Evolutionary conservation across 2,797 vertebrate genomes (phyloP), one percentile per base, ranked within the genome.

Genomic region (Allochrocebus solatus): DNA sequence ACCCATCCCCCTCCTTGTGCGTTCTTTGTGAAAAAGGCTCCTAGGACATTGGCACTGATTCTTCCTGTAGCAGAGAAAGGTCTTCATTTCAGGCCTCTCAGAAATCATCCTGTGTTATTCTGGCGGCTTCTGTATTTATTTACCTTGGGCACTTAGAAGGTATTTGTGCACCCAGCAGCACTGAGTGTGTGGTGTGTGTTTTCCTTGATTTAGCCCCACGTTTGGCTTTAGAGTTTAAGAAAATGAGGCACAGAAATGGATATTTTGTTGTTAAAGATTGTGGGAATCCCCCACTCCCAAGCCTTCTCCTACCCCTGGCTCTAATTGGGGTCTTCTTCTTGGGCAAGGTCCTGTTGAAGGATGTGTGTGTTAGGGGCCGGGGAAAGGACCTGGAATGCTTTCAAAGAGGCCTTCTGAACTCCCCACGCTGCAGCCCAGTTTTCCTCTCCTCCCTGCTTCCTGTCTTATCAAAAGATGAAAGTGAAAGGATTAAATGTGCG

Each of bases 401-500:
- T 55, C 88, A n/a, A 41, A 75, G 81, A 86, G 61, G 76, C 55
- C n/a, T 48, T 78, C 39, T 55, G 83, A 76, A 39, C 64, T 64
- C 48, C 75, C 78, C 48, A 21, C 10, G 4, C 90, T 86, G 72
- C 22, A 67, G 9, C 61, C 14, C 39, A 1, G 81, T 41, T 93
- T 78, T 94, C 78, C 57, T 93, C 76, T 46, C 33, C 50, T 93
- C 74, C 84, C 91, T 78, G 61, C 61, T 88, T 95, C 90, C 91
- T 96, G 70, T 87, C 81, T 87, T 93, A 81, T 93, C 79, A 61
- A 76, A 86, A 89, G 91, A 96, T 94, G 93, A 90, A 97, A 94
- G 57, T 72, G 86, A 96, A 95, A 97, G 97, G 93, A 93, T 97
- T 95, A 88, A 95, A 95, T 85, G 81, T 59, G 88, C 76, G 91